Evolutionary conservation across 1,140 invertebrate species (phyloP).

Genomic region (Caenorhabditis latens): DNA sequence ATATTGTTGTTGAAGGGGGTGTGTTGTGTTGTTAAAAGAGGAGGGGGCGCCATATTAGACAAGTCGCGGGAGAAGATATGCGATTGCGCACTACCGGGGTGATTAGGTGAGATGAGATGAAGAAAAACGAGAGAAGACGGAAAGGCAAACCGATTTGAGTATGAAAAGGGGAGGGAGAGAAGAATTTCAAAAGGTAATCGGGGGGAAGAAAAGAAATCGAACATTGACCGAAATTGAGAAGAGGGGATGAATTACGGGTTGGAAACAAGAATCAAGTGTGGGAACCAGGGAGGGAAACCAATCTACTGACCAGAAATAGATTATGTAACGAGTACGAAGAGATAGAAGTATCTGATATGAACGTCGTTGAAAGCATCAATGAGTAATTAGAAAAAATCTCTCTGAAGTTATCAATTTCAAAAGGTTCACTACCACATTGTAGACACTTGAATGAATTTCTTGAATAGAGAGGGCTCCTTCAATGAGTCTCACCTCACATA

Average conservation of each 20-base stretch:
- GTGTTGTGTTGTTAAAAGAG: background rate
- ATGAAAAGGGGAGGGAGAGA: background rate
- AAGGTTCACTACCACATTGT: too few relatives aligned
- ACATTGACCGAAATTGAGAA: background rate
- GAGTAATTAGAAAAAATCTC: too few relatives aligned
- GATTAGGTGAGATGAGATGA: constrained; percentile 46
- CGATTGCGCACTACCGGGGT: background rate
- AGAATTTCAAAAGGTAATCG: background rate
- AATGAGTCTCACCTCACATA: too few relatives aligned
- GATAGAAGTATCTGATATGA: too few relatives aligned
- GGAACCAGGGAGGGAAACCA: background rate
- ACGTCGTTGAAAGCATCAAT: too few relatives aligned
- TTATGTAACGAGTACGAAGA: too few relatives aligned
- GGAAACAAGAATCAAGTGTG: background rate
- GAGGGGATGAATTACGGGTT: constrained; percentile 30
- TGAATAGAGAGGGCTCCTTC: too few relatives aligned
- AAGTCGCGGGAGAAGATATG: background rate
- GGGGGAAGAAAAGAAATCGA: background rate
- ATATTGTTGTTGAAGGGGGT: constrained; percentile 1
- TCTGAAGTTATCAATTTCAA: too few relatives aligned
- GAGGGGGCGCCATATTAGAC: constrained; percentile 23
- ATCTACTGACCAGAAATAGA: background rate
- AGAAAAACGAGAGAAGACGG: background rate
- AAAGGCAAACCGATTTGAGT: constrained; percentile 21
- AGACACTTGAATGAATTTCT: too few relatives aligned